Evolutionary conservation across 2,888 invertebrate genomes (phyloP), one percentile per base, ranked within the genome.

Genomic region (Mystacides longicornis): DNA sequence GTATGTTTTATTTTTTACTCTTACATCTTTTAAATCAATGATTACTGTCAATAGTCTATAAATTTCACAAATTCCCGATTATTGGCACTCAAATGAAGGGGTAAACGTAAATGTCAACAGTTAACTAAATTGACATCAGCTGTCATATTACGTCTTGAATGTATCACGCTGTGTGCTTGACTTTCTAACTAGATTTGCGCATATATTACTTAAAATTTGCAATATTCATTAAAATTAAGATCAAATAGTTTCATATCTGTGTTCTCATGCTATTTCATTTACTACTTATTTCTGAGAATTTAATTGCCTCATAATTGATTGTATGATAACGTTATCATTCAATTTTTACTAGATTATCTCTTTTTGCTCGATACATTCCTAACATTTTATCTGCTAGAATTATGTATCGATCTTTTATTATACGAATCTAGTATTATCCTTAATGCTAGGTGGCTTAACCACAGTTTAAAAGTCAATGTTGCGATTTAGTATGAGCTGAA

Each of bases 91-190:
- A 3, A 3, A 46, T 4, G 19, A 20, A 19, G 14, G 3, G 7
- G 7, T 46, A 46, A 46, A 21, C 19, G 3, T 19, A 46, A 46
- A 18, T 46, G 21, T 20, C 21, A 46, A 46, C 21, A 21, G 14
- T 27, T 37, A 37, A 7, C 37, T 14, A 3, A 14, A 14, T 37
- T 37, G 37, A 37, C 37, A 37, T 37, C 37, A 37, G 37, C 37
- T 37, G 37, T 37, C 37, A 37, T 37, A 37, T 37, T 37, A 16
- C 14, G 16, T 37, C 37, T 46, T 46, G 46, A 19, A 46, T 46
- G 19, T 19, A 16, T 20, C 14, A 46, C 46, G 20, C 18, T 37
- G 37, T 37, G 16, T 27, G 7, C 5, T 4, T n/a, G 37, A 37
- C 37, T 37, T 37, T 37, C 37, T 37, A 37, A 37, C 37, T 37